Base-by-base conservation (phyloP, 2,797 vertebrate species). In the Pseudochaenichthys georgianus region DNA sequence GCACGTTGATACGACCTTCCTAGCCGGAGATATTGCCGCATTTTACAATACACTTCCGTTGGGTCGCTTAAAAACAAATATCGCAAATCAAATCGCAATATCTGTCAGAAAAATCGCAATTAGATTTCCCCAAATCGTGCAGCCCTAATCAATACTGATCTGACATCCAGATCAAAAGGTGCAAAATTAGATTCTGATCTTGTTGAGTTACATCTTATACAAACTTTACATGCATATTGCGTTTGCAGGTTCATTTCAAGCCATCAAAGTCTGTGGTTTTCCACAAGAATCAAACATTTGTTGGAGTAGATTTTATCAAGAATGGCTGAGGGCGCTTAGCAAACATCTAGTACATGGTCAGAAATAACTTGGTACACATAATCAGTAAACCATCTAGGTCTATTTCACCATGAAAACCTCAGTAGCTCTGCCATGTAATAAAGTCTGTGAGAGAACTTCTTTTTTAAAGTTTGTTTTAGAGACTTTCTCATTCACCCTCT, bases 321-420 rank as follows among this genome's bases (percentile, higher is more conserved):
- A 13, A 43, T 3, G 12, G 42, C 59, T 75, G 46, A 61, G 42
- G 63, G 58, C 54, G 34, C 60, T 46, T 2, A 48, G 46, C 28
- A 41, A 53, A 64, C 13, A 62, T 70, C 31, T 34, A 55, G 19
- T 19, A 73, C 74, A 60, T 52, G 45, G 68, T 59, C 17, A 5
- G 63, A 58, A 65, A 47, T 9, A 38, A 57, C 61, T 21, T 19
- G 13, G 23, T 10, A 53, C 43, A 60, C 51, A 19, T 47, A 70
- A 45, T 65, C 43, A 64, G 67, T 47, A 21, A 54, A 61, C 15
- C 53, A 48, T 16, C 57, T 55, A 28, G 54, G 59, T 34, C n/a
- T n/a, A n/a, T 28, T 77, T 66, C 28, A 38, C 69, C 63, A 53
- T 77, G 42, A 45, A 68, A 61, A 75, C n/a, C 28, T 64, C 69